Base-by-base conservation (phyloP, 2,888 invertebrate species). In the Mesoligia furuncula region DNA sequence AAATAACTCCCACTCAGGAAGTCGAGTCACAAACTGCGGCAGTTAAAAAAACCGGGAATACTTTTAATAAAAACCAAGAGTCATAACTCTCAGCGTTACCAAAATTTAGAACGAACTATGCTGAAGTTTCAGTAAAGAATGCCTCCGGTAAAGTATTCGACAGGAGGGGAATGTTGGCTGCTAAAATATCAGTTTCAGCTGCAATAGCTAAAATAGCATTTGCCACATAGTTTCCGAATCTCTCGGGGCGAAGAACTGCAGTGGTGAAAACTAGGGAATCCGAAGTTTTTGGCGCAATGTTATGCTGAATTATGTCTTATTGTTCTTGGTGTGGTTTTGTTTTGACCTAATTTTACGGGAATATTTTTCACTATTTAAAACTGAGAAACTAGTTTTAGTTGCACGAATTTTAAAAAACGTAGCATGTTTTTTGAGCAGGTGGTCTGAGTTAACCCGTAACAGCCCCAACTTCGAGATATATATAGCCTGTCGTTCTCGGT, bases 181-280 rank as follows among this genome's bases (percentile, higher is more conserved):
- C 62, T 54, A 36, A 79, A 75, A 67, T 79, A 83, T 86, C 65
- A 73, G 67, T 64, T 84, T 62, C 24, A 31, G 65, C 48, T 80
- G 66, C 85, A 69, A 75, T 57, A 42, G 31, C 61, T 45, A 42
- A 57, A 62, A 69, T 62, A 68, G 15, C 57, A 67, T 73, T 79
- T 75, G 72, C 61, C 48, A 71, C 54, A 70, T 73, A 79, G 86
- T 86, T 79, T 65, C 13, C 75, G 64, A 70, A 64, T 42, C 84
- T 79, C 75, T 51, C 8, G 73, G 66, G 80, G 31, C 13, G 4
- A 54, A 61, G 51, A 62, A 39, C 75, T 79, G 80, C 86, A 86
- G 59, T 73, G 65, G 24, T 71, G 36, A 42, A 74, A 65, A 74
- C 57, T 64, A 6, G 59, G 15, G 17, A 54, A 54, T 45, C 5